A percentile compares a stretch with the other conserved stretches of the same genome.
Conservation (phyloP, 2,888 invertebrate species). For the Sinodicranocentrus sp. region DNA sequence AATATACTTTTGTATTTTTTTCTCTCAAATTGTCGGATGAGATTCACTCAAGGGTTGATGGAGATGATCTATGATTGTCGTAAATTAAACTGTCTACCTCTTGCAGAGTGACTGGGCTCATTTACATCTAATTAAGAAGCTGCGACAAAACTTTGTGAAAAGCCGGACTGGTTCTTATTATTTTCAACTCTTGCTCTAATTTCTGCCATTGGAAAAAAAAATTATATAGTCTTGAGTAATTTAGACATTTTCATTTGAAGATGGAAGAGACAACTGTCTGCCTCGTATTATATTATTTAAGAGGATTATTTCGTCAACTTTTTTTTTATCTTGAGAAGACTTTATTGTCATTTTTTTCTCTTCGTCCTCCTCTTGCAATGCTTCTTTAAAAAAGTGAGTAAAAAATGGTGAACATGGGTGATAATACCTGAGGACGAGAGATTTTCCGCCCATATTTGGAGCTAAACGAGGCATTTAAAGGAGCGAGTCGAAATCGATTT, state of each 20-base stretch:
- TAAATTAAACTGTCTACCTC: conserved; percentile 20
- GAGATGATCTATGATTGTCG: not conserved
- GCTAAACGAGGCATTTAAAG: conserved; percentile 47
- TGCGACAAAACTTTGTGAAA: conserved; percentile 11
- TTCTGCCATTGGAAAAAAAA: no score
- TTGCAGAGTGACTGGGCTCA: conserved; percentile 1
- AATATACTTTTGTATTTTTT: not conserved
- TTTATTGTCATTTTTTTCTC: not conserved
- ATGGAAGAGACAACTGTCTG: no score
- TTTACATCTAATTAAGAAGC: conserved; percentile 17
- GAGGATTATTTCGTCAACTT: no score
- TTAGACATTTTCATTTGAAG: no score
- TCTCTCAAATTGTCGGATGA: no score
- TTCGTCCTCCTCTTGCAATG: no score
- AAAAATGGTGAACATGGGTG: not conserved
- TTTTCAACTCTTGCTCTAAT: no score
- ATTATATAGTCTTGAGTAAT: no score
- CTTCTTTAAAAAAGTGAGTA: no score
- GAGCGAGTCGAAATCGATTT: conserved; percentile 16
- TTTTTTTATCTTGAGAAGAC: no score
- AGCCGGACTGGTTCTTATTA: conserved; percentile 3
- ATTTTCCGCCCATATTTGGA: conserved; percentile 58
- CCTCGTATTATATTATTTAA: no score
- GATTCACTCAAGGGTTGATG: no score
- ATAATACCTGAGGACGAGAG: conserved; percentile 5